Evolutionary conservation across 2,888 invertebrate species (phyloP), one percentile per base, ranked within the genome.

Genomic region (Stenichneumon culpator): DNA sequence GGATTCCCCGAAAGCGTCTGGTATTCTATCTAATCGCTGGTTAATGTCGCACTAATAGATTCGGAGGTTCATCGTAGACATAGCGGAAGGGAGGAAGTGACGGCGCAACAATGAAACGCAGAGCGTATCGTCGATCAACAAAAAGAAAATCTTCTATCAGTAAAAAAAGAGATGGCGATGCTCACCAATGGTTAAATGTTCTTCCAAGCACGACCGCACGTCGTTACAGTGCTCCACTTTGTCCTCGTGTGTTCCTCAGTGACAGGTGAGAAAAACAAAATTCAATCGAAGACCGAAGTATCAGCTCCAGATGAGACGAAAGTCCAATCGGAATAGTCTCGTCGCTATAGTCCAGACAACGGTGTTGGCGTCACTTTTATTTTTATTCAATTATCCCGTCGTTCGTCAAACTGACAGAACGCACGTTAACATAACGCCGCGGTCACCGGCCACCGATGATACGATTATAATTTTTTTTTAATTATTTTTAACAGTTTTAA

Each of bases 151-250:
- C 57, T 22, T 36, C 57, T 22, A 4, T 47, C 16, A 52, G 9
- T 39, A 67, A 57, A 65, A 65, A 52, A 70, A 69, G 69, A 50
- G n/a, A 60, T 52, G 86, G 22, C 11, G 65, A 67, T 77, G 91
- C 93, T 93, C 90, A 93, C 93, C 93, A 93, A 93, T 93, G 86
- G 91, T 91, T 88, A 92, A 93, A 92, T 90, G 89, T 90, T 92
- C 90, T 87, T 89, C 89, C 88, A 89, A 88, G 82, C 86, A 88
- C 86, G 84, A 88, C 83, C 82, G 88, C 87, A 88, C 90, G 89
- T 88, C 86, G 83, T 86, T 88, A 88, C 86, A 87, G 87, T 87
- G 92, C 91, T 93, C 92, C 93, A 93, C 93, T 91, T 92, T 93
- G 89, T 75, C 88, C 70, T 72, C 57, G 63, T 65, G 50, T 50